phyloP scores from a whole-genome alignment of 1,140 invertebrate species.

The Planococcus citri region DNA sequence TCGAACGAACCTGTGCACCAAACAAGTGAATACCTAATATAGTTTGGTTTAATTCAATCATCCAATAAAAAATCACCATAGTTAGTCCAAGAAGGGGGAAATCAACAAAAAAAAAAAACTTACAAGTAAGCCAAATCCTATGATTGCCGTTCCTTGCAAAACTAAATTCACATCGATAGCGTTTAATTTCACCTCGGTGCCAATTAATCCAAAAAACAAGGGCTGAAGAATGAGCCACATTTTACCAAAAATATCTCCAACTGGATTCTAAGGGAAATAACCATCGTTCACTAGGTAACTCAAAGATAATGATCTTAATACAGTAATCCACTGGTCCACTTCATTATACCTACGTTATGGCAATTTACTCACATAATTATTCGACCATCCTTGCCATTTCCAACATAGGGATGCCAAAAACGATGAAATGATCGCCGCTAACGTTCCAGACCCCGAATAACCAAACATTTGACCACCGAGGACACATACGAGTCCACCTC shows the following conservation, averaged over 20 bases:
- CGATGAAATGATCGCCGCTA: conserved; percentile 46
- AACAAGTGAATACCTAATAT: neutral
- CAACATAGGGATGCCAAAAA: conserved; percentile 46
- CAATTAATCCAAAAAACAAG: conserved; percentile 55
- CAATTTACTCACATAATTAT: conserved; percentile 25
- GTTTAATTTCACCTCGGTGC: conserved; percentile 43
- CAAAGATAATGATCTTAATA: neutral
- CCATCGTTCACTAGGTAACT: no score
- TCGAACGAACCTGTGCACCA: conserved; percentile 39
- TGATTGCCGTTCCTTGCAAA: neutral
- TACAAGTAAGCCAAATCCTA: conserved; percentile 20
- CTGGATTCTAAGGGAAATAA: conserved; percentile 24
- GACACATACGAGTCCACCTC: conserved; percentile 44
- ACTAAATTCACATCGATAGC: neutral
- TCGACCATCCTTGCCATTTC: conserved; percentile 32
- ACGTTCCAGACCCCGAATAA: conserved; percentile 47
- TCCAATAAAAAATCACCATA: conserved; percentile 26
- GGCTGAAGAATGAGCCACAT: conserved; percentile 53
- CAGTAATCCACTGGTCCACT: neutral
- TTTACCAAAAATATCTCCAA: conserved; percentile 31
- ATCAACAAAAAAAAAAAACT: conserved; percentile 7
- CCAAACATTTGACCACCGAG: conserved; percentile 46
- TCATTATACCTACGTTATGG: neutral
- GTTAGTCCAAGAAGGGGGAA: neutral
- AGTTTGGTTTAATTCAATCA: no score